Evolutionary conservation across 2,113 vertebrate genomes (phyloP).

Genomic region (Coreoperca whiteheadi): DNA sequence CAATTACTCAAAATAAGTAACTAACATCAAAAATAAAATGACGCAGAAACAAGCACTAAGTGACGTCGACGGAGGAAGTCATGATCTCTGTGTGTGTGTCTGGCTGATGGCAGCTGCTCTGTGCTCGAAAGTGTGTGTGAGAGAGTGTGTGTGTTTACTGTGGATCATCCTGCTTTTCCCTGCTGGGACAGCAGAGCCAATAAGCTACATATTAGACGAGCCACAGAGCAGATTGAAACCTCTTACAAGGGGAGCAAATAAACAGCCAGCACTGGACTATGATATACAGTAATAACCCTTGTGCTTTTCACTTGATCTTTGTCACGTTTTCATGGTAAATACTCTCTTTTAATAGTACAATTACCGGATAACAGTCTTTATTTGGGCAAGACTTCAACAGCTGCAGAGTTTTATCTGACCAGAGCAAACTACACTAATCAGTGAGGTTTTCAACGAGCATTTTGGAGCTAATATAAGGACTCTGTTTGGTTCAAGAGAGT

Average conservation of each 20-base stretch:
- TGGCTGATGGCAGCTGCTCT: neutral
- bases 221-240: neutral
- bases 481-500: neutral
- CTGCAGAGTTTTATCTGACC: neutral
- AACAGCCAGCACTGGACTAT: neutral
- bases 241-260: neutral
- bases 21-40: neutral
- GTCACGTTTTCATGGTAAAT: neutral
- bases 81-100: neutral
- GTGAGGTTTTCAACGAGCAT: neutral
- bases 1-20: neutral
- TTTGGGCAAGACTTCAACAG: neutral
- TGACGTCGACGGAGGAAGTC: neutral
- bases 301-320: neutral
- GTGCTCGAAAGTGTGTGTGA: neutral
- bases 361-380: neutral
- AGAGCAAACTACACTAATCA: neutral
- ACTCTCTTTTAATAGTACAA: neutral
- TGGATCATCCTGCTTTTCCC: slow-evolving; percentile 17
- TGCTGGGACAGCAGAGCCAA: slow-evolving; percentile 18
- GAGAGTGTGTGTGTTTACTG: neutral
- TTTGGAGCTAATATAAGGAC: neutral
- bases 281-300: neutral
- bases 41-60: no score
- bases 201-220: slow-evolving; percentile 49